phyloP scores from a whole-genome alignment of 2,888 invertebrate genomes.

The Trachelus tabidus region DNA sequence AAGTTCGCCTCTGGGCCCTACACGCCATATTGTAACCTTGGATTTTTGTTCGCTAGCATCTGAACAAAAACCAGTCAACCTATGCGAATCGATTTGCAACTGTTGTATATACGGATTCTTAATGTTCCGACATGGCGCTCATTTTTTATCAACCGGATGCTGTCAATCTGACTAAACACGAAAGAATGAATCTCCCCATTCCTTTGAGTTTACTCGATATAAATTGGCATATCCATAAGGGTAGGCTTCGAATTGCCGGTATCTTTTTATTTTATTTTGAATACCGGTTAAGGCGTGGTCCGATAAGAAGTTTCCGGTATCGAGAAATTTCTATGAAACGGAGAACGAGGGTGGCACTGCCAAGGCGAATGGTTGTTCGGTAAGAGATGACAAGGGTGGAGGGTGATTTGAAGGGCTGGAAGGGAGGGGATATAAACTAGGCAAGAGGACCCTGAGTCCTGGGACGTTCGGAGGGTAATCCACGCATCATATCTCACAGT shows the following conservation, averaged over 20 bases:
- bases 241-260: neutral
- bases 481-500: conserved; percentile 58
- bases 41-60: neutral
- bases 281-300: neutral
- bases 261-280: neutral
- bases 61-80: neutral
- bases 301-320: conserved; percentile 10
- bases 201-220: neutral
- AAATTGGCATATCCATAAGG: neutral
- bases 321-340: conserved; percentile 24
- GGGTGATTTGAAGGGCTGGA: conserved; percentile 11
- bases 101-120: neutral
- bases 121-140: neutral
- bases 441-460: neutral
- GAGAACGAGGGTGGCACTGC: conserved; percentile 14
- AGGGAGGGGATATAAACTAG: conserved; percentile 11
- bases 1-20: neutral
- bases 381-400: conserved; percentile 25
- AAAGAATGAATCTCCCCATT: neutral
- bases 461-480: conserved; percentile 42
- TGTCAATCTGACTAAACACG: neutral
- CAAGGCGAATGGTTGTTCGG: conserved; percentile 11
- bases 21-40: neutral
- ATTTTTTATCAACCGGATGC: neutral
- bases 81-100: neutral